phyloP scores from a whole-genome alignment of 2,888 invertebrate genomes.

The Helicoverpa assulta region DNA sequence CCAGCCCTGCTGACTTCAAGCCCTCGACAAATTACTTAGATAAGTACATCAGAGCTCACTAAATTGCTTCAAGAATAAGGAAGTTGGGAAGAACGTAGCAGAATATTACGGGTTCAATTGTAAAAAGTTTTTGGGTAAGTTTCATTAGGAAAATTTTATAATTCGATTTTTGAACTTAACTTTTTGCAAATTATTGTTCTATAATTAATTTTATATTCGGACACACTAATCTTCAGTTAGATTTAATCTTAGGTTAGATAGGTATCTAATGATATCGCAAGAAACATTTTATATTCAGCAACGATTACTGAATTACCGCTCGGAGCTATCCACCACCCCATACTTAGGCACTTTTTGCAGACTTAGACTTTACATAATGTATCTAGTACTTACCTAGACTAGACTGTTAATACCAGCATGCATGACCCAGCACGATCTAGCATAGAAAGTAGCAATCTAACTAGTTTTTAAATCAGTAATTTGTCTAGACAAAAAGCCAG shows the following conservation, averaged over 20 bases:
- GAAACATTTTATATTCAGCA: not conserved
- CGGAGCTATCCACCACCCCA: not conserved
- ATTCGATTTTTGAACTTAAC: not conserved
- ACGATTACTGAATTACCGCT: not conserved
- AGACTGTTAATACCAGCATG: conserved; percentile 30
- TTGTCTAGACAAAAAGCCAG: conserved; percentile 51
- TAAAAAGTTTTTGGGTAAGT: not conserved
- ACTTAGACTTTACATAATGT: not conserved
- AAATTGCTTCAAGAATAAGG: conserved; percentile 20
- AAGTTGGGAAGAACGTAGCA: not conserved
- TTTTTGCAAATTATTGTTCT: not conserved
- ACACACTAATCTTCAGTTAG: not conserved
- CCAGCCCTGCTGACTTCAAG: conserved; percentile 40
- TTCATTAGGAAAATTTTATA: not conserved
- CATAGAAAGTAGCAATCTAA: conserved; percentile 58
- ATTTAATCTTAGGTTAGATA: not conserved
- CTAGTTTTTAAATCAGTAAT: conserved; percentile 60
- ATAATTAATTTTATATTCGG: not conserved
- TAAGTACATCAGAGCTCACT: conserved; percentile 11
- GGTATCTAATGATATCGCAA: not conserved
- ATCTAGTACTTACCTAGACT: conserved; percentile 1
- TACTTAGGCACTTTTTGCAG: not conserved
- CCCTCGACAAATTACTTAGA: conserved; percentile 43
- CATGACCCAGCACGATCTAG: conserved; percentile 57
- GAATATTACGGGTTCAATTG: not conserved